Percentiles rank a stretch among this genome's conserved stretches.
Evolutionary conservation across 2,113 vertebrate species (phyloP).

Genomic region (Talpa occidentalis): DNA sequence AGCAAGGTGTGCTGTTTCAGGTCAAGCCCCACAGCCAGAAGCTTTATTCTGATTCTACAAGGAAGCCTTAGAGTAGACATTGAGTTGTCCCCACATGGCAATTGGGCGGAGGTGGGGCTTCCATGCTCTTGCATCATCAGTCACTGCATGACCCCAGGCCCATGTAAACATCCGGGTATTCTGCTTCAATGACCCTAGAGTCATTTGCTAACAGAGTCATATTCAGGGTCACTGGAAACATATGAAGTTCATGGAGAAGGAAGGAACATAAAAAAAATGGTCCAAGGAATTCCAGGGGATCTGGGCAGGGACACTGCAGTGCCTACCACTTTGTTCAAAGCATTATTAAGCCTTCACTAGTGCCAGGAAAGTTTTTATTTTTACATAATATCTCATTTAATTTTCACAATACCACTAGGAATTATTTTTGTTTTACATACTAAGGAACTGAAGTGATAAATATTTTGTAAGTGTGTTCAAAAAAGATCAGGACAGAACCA

Average conservation of each 20-base stretch:
- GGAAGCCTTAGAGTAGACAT: not conserved
- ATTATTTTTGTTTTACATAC: not conserved
- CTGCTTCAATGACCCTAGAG: too few relatives aligned
- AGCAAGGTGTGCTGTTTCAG: not conserved
- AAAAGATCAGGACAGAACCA: not conserved
- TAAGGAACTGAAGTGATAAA: not conserved
- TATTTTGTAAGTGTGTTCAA: not conserved
- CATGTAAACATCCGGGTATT: not conserved
- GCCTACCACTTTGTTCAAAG: not conserved
- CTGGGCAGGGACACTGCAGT: not conserved
- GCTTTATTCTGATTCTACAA: fast-evolving
- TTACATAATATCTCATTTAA: not conserved
- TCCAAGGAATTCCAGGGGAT: not conserved
- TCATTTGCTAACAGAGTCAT: not conserved
- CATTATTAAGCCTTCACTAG: not conserved
- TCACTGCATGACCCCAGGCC: not conserved
- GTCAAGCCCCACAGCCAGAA: not conserved
- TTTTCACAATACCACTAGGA: not conserved
- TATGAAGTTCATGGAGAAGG: not conserved
- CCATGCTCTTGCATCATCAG: not conserved
- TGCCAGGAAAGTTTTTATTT: not conserved
- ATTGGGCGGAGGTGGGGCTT: not conserved
- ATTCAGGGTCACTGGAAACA: not conserved
- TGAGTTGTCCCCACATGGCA: not conserved
- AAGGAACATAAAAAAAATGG: not conserved